Conservation (phyloP, 2,888 invertebrate genomes). For the Serripes groenlandicus region DNA sequence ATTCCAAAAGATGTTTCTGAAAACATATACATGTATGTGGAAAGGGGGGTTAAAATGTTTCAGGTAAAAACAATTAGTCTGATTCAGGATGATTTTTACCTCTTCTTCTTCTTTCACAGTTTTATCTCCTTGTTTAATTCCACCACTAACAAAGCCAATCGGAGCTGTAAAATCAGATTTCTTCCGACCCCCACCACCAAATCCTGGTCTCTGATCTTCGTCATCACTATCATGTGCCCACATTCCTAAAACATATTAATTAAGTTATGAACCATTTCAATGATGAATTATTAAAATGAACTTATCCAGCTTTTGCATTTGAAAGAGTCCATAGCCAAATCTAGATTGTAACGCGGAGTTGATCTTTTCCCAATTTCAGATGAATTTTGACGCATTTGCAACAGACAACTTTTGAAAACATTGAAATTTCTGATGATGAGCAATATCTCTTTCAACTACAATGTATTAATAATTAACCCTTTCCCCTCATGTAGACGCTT, state of each 20-base stretch:
- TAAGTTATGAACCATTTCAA: too few species aligned
- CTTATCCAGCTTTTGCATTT: too few species aligned
- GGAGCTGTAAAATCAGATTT: slow-evolving; percentile 72
- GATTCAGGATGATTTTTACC: slow-evolving; percentile 25
- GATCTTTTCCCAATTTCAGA: not conserved
- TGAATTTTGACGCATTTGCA: not conserved
- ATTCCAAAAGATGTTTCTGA: too few species aligned
- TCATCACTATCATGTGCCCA: slow-evolving; percentile 79
- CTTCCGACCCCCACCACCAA: slow-evolving; percentile 68
- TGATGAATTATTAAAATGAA: too few species aligned
- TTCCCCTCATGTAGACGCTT: too few species aligned
- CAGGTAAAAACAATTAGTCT: too few species aligned
- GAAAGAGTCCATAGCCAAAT: too few species aligned
- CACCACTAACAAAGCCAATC: slow-evolving; percentile 82
- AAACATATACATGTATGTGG: too few species aligned
- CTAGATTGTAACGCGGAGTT: not conserved
- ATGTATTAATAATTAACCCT: too few species aligned
- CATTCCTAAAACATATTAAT: too few species aligned
- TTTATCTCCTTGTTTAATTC: slow-evolving; percentile 79
- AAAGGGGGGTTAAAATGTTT: too few species aligned
- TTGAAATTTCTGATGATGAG: not conserved
- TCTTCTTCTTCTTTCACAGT: slow-evolving; percentile 61
- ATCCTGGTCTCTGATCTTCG: slow-evolving; percentile 74
- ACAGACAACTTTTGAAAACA: not conserved
- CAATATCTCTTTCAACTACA: not conserved